Evolutionary conservation across 1,140 invertebrate species (phyloP).

Genomic region (Galendromus occidentalis): DNA sequence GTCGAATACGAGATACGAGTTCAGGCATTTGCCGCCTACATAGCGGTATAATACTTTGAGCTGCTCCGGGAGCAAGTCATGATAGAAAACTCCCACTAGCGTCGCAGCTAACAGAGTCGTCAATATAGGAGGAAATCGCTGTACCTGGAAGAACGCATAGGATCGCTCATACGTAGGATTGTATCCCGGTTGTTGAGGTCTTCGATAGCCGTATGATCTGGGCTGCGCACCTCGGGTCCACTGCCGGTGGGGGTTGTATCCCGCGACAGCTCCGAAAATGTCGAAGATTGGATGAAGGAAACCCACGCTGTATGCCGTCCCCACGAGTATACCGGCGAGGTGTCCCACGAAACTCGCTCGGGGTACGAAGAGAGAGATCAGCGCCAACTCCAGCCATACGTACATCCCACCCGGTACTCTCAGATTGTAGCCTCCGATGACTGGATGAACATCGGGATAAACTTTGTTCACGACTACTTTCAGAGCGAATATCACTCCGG

Average conservation of each 20-base stretch:
- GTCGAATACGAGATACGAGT: not conserved
- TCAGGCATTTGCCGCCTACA: not conserved
- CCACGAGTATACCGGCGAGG: constrained; percentile 45
- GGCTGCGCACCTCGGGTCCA: not conserved
- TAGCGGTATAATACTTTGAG: not conserved
- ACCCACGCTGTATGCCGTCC: constrained; percentile 41
- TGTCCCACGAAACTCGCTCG: constrained; percentile 42
- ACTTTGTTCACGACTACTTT: constrained; percentile 31
- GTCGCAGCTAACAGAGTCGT: not conserved
- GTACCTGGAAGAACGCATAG: constrained; percentile 4
- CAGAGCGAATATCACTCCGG: constrained; percentile 41
- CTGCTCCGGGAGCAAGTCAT: not conserved
- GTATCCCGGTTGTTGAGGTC: not conserved
- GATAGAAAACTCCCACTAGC: not conserved
- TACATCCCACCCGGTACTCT: constrained; percentile 28
- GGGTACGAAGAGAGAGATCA: constrained; percentile 43
- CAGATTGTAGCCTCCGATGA: not conserved
- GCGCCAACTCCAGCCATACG: constrained; percentile 44
- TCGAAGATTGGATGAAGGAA: constrained; percentile 37
- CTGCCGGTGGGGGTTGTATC: not conserved
- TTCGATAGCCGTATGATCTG: not conserved
- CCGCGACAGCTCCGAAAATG: not conserved
- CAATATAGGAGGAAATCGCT: not conserved
- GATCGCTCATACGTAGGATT: not conserved
- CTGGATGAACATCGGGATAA: not conserved